Base-by-base conservation (phyloP, 2,888 invertebrate species). In the Andrena marginata region DNA sequence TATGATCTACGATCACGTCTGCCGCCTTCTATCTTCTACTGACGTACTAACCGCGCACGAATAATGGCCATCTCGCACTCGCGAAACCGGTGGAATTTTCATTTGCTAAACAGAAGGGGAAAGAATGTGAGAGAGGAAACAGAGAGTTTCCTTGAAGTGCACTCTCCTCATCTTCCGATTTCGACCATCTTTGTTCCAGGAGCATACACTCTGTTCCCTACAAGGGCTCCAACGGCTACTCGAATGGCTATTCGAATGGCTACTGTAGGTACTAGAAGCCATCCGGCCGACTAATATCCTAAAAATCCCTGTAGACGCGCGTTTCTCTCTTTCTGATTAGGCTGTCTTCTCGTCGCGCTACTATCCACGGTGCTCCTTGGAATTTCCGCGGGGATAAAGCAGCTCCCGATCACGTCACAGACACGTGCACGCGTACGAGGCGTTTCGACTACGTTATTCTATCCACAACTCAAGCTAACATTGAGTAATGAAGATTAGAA, bases 181-280 rank as follows among this genome's bases (percentile, higher is more conserved):
- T 93, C 93, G 90, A 92, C 92, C 85, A 93, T 94, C 92, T 94
- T 90, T 94, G 94, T 94, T 94, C 93, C 94, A 94, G 94, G 93
- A 94, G 93, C 93, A 94, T 94, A 94, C 94, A 94, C 91, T 93
- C 94, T 90, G 94, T 93, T 92, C 93, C 94, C 90, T 94, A 93
- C 94, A 94, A 94, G 93, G 94, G 94, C 90, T 93, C 94, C 93
- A 94, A 94, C 93, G 93, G 94, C 93, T 94, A 93, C 93, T 93
- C 94, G 89, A 94, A 94, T 91, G 93, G 94, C 93, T 94, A 93
- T 93, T 94, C 94, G 91, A 94, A 93, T 92, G 93, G 94, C 93
- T 94, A 94, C 93, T 93, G 94, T 93, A 94, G 94, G 93, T 94
- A 94, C 91, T 94, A 93, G 93, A 93, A 92, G 93, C 91, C 92